These are phyloP conservation scores for Thomomys bottae DNA, from an alignment of 2,113 vertebrate genomes.

Conservation along the genomic window DNA sequence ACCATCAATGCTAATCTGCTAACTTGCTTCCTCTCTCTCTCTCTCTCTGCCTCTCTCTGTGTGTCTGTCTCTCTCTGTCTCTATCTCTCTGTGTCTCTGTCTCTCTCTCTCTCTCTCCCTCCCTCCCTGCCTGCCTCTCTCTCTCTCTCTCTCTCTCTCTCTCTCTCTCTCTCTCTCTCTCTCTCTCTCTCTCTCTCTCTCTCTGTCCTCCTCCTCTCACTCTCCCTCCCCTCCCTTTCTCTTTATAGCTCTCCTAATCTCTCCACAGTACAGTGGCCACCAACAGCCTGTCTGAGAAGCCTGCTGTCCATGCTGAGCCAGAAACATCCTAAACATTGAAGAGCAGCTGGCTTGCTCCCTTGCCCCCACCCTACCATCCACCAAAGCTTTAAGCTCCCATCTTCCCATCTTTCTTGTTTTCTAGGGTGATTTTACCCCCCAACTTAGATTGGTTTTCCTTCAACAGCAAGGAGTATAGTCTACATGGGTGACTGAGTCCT, in stretches of 20 bases:
- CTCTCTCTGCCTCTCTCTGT: too few species aligned
- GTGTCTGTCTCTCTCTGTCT: too few species aligned
- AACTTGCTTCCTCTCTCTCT: neutral
- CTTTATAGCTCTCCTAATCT: neutral
- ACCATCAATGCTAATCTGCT: neutral
- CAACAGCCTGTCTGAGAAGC: neutral
- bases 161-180: neutral
- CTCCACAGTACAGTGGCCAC: neutral
- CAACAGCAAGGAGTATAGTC: neutral
- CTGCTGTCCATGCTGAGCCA: too few species aligned
- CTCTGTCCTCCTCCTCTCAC: neutral
- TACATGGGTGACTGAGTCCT: neutral
- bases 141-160: neutral
- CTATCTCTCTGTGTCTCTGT: neutral
- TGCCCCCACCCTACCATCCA: too few species aligned
- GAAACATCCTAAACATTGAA: neutral
- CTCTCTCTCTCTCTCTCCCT: neutral
- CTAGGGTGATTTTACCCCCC: neutral
- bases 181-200: too few species aligned
- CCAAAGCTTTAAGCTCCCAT: accelerated
- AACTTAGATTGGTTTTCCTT: neutral
- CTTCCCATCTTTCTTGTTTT: neutral
- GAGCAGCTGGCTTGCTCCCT: accelerated
- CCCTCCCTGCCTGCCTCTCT: too few species aligned
- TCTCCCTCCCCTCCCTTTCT: neutral